Evolutionary conservation across 1,140 invertebrate species (phyloP).

Genomic region (Macrobrachium rosenbergii): DNA sequence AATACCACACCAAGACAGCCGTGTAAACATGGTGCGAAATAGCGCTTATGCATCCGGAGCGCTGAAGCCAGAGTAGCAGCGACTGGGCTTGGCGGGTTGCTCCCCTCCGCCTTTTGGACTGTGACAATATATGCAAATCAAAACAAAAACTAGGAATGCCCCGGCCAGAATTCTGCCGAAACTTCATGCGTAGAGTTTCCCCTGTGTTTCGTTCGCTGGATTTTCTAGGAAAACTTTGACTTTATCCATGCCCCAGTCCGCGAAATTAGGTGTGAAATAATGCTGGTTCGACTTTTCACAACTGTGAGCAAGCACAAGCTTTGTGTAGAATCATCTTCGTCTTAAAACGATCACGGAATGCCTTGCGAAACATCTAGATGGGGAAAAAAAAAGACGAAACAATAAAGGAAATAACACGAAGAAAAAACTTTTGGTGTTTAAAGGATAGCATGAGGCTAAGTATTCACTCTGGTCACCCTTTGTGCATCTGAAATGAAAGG

Average conservation of each 20-base stretch:
- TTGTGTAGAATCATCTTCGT: too few relatives aligned
- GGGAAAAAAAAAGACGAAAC: too few relatives aligned
- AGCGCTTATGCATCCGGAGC: neutral
- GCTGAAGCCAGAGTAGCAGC: neutral
- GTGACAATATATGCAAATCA: conserved; percentile 63
- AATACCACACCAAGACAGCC: neutral
- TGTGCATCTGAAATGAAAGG: conserved; percentile 15
- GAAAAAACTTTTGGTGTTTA: too few relatives aligned
- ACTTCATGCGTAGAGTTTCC: conserved; percentile 48
- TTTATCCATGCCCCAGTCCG: neutral
- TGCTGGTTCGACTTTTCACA: too few relatives aligned
- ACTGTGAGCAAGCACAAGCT: too few relatives aligned
- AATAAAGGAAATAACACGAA: too few relatives aligned
- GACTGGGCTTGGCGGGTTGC: neutral
- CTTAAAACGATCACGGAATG: too few relatives aligned
- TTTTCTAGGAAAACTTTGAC: conserved; percentile 12
- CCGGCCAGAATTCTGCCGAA: conserved; percentile 57
- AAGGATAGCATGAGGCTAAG: neutral
- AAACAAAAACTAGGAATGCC: conserved; percentile 62
- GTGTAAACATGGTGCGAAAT: conserved; percentile 34
- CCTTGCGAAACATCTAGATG: too few relatives aligned
- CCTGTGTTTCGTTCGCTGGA: conserved; percentile 32
- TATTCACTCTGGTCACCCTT: conserved; percentile 12
- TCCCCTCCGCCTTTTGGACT: neutral
- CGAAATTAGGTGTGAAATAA: neutral